Evolutionary conservation across 2,797 vertebrate species (phyloP).

Genomic region (Chaenodraco wilsoni): DNA sequence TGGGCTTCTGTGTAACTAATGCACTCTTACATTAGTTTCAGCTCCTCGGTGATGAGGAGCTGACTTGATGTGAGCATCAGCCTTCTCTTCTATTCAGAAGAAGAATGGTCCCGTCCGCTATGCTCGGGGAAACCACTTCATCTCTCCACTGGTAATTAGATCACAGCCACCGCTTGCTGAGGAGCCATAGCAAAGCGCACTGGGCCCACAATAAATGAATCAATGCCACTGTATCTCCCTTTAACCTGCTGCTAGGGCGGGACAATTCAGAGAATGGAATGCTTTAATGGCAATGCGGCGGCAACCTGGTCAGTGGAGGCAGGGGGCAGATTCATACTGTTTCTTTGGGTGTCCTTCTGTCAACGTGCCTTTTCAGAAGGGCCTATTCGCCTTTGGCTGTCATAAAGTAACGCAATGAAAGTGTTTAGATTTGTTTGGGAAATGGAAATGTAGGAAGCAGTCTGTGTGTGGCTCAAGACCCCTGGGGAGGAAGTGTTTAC

Average conservation of each 20-base stretch:
- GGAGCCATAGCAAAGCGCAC: slow-evolving; percentile 70
- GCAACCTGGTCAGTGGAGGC: slow-evolving; percentile 40
- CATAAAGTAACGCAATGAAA: slow-evolving; percentile 58
- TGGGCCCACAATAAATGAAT: slow-evolving; percentile 74
- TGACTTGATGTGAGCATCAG: slow-evolving; percentile 54
- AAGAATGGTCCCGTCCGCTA: slow-evolving; percentile 73
- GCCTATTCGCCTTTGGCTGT: slow-evolving; percentile 43
- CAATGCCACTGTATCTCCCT: slow-evolving; percentile 75
- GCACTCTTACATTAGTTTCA: slow-evolving; percentile 47
- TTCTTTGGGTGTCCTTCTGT: slow-evolving; percentile 56
- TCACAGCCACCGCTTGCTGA: slow-evolving; percentile 68
- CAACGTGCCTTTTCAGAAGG: slow-evolving; percentile 35
- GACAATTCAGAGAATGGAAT: slow-evolving; percentile 52
- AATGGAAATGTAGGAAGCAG: slow-evolving; percentile 58
- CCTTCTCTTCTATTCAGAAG: slow-evolving; percentile 64
- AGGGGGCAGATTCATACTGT: slow-evolving; percentile 43
- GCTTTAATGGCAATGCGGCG: slow-evolving; percentile 60
- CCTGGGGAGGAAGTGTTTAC: slow-evolving; percentile 8
- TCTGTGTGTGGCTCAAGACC: slow-evolving; percentile 38
- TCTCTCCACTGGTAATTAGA: slow-evolving; percentile 81
- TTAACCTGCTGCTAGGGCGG: slow-evolving; percentile 41
- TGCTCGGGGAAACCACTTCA: slow-evolving; percentile 73
- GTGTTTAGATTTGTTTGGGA: slow-evolving; percentile 55
- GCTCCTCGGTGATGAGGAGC: slow-evolving; percentile 45
- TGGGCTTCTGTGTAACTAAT: slow-evolving; percentile 62